Conservation (phyloP, 1,140 invertebrate species). For the Anagrus nilaparvatae region DNA sequence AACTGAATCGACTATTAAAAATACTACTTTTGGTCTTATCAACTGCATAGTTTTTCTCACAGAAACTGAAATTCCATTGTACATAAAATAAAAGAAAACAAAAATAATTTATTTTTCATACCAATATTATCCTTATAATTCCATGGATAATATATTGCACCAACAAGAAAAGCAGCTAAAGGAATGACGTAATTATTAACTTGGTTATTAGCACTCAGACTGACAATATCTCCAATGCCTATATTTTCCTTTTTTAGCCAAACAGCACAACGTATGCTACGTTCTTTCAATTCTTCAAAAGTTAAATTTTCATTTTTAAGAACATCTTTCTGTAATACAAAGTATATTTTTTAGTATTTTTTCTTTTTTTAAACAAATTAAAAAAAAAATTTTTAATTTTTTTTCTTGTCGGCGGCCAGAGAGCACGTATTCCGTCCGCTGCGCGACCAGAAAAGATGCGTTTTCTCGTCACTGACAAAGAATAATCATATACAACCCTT, state of each 20-base stretch:
- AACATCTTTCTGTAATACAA: too few species aligned
- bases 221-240: not conserved
- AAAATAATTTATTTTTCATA: too few species aligned
- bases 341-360: too few species aligned
- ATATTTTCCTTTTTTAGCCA: conserved; percentile 2
- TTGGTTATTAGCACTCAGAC: conserved; percentile 1
- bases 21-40: conserved; percentile 5
- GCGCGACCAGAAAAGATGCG: too few species aligned
- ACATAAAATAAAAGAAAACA: too few species aligned
- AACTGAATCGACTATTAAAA: not conserved
- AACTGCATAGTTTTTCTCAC: conserved; percentile 2
- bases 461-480: too few species aligned
- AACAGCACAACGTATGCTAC: conserved; percentile 2
- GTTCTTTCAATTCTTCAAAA: not conserved
- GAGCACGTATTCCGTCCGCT: too few species aligned
- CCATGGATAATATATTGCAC: not conserved
- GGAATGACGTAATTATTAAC: not conserved
- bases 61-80: too few species aligned
- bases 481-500: too few species aligned
- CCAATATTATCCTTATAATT: not conserved
- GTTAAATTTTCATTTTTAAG: not conserved
- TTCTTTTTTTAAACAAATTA: too few species aligned
- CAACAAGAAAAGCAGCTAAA: not conserved
- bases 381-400: too few species aligned
- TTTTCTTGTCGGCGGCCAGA: too few species aligned